These are phyloP conservation scores for Dinothrombium tinctorium DNA, from an alignment of 1,140 invertebrate species.

Conservation along the genomic window DNA sequence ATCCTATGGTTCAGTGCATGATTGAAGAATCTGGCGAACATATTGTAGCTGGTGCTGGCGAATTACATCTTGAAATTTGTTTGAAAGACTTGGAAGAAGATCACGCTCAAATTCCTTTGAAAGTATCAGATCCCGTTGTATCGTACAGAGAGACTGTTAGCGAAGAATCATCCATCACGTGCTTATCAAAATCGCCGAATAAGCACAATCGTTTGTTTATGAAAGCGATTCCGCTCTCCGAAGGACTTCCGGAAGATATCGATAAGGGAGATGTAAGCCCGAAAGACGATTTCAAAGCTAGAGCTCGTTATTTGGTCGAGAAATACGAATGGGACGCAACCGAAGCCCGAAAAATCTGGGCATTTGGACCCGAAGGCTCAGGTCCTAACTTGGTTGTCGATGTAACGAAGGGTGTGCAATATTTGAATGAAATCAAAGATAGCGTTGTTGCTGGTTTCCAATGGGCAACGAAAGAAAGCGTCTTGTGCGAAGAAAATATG, in stretches of 20 bases:
- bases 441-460: constrained; percentile 98
- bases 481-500: constrained; percentile 95
- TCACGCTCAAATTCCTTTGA: constrained; percentile 95
- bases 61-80: constrained; percentile 98
- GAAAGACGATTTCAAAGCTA: constrained; percentile 86
- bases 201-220: constrained; percentile 99
- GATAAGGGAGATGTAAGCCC: constrained; percentile 84
- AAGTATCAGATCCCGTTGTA: constrained; percentile 96
- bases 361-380: constrained; percentile 94
- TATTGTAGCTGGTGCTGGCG: constrained; percentile 97
- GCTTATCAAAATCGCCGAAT: constrained; percentile 97
- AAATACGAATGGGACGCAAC: constrained; percentile 94
- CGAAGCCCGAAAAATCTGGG: constrained; percentile 99
- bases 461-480: constrained; percentile 98
- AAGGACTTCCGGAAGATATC: constrained; percentile 89
- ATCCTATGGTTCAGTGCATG: constrained; percentile 99
- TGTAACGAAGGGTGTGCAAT: constrained; percentile 90
- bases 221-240: constrained; percentile 83
- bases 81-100: constrained; percentile 99
- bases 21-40: constrained; percentile 99
- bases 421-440: constrained; percentile 90
- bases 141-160: constrained; percentile 81
- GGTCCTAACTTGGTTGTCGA: constrained; percentile 93
- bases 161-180: constrained; percentile 78
- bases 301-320: constrained; percentile 73